Percentiles rank a stretch among this genome's conserved stretches.
phyloP scores from a whole-genome alignment of 1,140 invertebrate species.

The Drosophila busckii region DNA sequence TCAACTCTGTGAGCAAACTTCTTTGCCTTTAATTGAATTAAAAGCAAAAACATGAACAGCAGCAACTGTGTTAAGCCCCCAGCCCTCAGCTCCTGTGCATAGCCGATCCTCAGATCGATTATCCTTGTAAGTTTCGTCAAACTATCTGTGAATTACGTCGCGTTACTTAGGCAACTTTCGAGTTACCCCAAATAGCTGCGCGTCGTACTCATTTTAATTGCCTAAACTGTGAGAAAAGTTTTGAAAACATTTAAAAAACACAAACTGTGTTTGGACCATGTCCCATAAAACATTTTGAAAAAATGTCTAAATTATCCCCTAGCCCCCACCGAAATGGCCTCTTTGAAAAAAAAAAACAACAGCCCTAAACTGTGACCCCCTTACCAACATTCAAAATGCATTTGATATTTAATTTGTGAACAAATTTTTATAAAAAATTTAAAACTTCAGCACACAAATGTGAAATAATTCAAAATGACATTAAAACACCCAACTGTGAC shows the following conservation, averaged over 20 bases:
- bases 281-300: conserved; percentile 48
- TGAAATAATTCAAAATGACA: too few relatives aligned
- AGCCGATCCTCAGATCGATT: conserved; percentile 20
- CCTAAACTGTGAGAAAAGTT: conserved; percentile 53
- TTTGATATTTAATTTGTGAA: conserved; percentile 12
- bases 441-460: neutral
- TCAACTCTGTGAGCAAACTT: conserved; percentile 12
- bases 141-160: conserved; percentile 54
- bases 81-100: conserved; percentile 2
- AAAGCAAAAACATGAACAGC: conserved; percentile 38
- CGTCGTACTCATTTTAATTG: conserved; percentile 12
- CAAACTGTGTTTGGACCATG: conserved; percentile 35
- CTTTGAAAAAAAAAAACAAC: conserved; percentile 30
- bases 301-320: conserved; percentile 49
- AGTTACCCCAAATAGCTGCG: neutral
- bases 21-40: conserved; percentile 44
- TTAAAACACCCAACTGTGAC: too few relatives aligned
- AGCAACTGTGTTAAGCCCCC: conserved; percentile 29
- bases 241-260: conserved; percentile 53
- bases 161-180: neutral
- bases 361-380: conserved; percentile 52
- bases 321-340: conserved; percentile 47
- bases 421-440: too few relatives aligned
- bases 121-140: conserved; percentile 59
- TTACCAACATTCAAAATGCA: conserved; percentile 19